Evolutionary conservation across 2,797 vertebrate genomes (phyloP).

Genomic region (Leptatherina wallacei): DNA sequence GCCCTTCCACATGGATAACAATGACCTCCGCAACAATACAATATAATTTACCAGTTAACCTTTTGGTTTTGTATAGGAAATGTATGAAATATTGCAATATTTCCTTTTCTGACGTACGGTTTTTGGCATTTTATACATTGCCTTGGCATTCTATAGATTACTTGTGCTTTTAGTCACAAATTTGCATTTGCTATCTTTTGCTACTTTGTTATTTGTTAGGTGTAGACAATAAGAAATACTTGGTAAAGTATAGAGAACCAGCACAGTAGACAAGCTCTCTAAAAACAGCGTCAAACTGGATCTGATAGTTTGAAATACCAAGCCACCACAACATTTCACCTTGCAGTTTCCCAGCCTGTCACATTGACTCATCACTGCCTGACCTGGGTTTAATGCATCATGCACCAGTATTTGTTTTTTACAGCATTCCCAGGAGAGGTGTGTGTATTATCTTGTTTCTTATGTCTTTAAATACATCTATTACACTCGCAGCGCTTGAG

Average conservation of each 20-base stretch:
- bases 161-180: too few relatives aligned
- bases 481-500: conserved; percentile 27
- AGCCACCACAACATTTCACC: conserved; percentile 37
- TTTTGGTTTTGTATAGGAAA: too few relatives aligned
- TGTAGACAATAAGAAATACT: too few relatives aligned
- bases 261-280: conserved; percentile 15
- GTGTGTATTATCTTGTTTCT: conserved; percentile 57
- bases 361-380: conserved; percentile 50
- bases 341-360: conserved; percentile 50
- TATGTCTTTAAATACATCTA: conserved; percentile 55
- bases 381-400: conserved; percentile 22
- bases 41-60: too few relatives aligned
- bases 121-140: too few relatives aligned
- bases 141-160: too few relatives aligned
- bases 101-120: too few relatives aligned
- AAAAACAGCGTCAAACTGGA: conserved; percentile 56
- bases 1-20: too few relatives aligned
- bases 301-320: conserved; percentile 55
- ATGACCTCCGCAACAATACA: too few relatives aligned
- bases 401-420: conserved; percentile 27
- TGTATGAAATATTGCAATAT: too few relatives aligned
- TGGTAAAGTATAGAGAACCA: background rate
- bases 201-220: too few relatives aligned
- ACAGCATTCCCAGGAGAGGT: conserved; percentile 68
- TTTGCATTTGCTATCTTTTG: too few relatives aligned